phyloP scores from a whole-genome alignment of 2,113 vertebrate genomes.

The Psittacula cyanocephala region DNA sequence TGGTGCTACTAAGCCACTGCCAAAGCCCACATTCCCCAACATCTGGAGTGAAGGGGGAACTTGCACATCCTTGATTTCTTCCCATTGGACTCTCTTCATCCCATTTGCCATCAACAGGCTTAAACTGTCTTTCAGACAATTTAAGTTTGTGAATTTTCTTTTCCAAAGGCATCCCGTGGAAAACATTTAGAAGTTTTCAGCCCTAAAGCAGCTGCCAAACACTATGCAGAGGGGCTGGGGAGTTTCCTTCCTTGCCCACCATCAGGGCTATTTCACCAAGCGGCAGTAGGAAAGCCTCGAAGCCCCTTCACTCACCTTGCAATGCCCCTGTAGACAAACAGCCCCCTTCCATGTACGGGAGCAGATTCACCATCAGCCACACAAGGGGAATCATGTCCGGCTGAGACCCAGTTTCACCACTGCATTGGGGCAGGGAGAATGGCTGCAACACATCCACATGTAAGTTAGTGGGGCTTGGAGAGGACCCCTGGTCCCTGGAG shows the following conservation, averaged over 20 bases:
- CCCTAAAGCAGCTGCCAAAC: background rate
- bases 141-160: background rate
- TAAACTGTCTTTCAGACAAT: background rate
- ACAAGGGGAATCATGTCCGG: fast-evolving
- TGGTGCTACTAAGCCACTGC: background rate
- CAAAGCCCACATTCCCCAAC: background rate
- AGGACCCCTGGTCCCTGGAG: background rate
- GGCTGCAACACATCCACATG: background rate
- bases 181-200: background rate
- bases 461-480: background rate
- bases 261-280: background rate
- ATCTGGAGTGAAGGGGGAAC: background rate
- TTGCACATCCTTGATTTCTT: background rate
- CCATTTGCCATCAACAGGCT: background rate
- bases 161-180: background rate
- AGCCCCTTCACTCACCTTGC: background rate
- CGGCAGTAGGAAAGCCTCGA: background rate
- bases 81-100: background rate
- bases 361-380: fast-evolving
- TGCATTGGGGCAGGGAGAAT: fast-evolving
- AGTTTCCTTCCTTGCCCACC: background rate
- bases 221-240: background rate
- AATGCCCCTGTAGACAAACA: background rate
- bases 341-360: fast-evolving
- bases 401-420: background rate